Conservation (phyloP, 2,113 vertebrate species). For the Nesoenas mayeri region DNA sequence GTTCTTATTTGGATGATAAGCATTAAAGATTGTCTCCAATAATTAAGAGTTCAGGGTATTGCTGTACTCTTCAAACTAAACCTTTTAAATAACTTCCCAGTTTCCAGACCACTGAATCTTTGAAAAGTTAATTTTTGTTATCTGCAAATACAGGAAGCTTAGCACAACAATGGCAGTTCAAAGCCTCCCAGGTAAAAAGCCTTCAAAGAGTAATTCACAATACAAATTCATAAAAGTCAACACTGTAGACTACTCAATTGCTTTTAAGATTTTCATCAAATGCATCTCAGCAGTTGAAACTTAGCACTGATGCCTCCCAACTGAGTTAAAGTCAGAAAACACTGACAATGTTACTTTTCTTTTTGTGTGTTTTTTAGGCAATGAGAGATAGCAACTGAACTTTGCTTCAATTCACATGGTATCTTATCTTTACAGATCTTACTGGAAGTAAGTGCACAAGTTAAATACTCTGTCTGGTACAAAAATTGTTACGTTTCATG, state of each 20-base stretch:
- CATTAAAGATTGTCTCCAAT: constrained; percentile 12
- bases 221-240: constrained; percentile 81
- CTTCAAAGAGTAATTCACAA: constrained; percentile 79
- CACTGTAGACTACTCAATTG: constrained; percentile 76
- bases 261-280: constrained; percentile 86
- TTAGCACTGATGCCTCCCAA: constrained; percentile 77
- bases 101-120: constrained; percentile 74
- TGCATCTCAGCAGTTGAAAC: constrained; percentile 73
- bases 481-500: background rate
- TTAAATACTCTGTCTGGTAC: background rate
- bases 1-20: constrained; percentile 4
- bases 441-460: background rate
- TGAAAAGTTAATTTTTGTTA: constrained; percentile 82
- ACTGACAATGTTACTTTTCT: constrained; percentile 70
- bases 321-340: constrained; percentile 80
- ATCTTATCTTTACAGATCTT: constrained; percentile 31
- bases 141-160: constrained; percentile 72
- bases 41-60: constrained; percentile 45
- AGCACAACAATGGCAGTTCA: constrained; percentile 77
- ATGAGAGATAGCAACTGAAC: constrained; percentile 36
- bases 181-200: constrained; percentile 79
- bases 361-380: constrained; percentile 65
- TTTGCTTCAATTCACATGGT: constrained; percentile 35
- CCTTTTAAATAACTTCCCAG: constrained; percentile 69
- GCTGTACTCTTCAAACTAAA: constrained; percentile 50